phyloP scores from a whole-genome alignment of 23 tunicate genomes.

The Trididemnum clinides region DNA sequence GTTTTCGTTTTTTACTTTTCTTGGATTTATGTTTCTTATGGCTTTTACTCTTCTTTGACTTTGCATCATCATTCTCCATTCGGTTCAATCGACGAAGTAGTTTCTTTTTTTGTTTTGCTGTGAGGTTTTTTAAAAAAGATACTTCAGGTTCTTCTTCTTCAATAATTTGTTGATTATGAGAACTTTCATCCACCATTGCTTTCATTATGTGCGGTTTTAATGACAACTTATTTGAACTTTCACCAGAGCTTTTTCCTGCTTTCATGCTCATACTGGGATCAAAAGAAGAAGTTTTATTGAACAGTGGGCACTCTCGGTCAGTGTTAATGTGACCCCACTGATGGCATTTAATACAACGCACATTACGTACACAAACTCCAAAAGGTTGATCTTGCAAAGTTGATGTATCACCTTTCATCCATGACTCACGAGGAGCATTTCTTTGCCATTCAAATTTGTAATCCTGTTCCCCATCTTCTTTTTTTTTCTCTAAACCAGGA shows the following conservation, averaged over 20 bases:
- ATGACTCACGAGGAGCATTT: conserved; percentile 95
- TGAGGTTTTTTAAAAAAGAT: conserved; percentile 78
- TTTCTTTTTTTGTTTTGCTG: conserved; percentile 85
- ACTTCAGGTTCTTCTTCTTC: conserved; percentile 87
- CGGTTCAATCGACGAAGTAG: conserved; percentile 68
- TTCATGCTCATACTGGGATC: conserved; percentile 70
- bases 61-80: conserved; percentile 47
- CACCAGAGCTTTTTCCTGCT: conserved; percentile 26
- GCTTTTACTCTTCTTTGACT: conserved; percentile 39
- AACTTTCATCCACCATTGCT: conserved; percentile 62
- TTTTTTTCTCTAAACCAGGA: conserved; percentile 82
- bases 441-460: conserved; percentile 99
- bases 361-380: conserved; percentile 95
- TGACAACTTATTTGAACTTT: conserved; percentile 45
- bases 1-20: too few relatives aligned
- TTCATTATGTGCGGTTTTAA: conserved; percentile 74
- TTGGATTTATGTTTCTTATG: conserved; percentile 13
- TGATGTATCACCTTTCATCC: conserved; percentile 91
- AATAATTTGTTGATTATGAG: conserved; percentile 52
- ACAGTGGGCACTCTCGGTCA: conserved; percentile 96
- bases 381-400: conserved; percentile 96
- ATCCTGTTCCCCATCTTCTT: conserved; percentile 77
- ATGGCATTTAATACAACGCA: conserved; percentile 95
- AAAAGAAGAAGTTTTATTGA: conserved; percentile 87
- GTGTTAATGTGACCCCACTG: conserved; percentile 99